Conservation (phyloP, 2,113 vertebrate genomes). For the Empidonax alnorum region DNA sequence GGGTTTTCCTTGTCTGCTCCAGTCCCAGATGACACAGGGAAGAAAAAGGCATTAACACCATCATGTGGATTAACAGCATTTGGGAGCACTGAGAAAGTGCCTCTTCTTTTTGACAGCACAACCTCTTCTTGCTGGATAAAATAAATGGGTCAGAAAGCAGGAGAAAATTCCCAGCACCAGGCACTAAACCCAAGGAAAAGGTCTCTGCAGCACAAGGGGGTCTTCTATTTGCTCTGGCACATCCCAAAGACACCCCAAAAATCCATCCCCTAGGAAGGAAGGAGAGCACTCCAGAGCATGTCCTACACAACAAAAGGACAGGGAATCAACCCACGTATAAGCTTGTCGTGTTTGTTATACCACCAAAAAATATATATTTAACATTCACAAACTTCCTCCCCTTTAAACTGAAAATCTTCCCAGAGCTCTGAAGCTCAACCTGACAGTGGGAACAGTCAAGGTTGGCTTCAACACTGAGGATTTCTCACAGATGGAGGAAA, state of each 20-base stretch:
- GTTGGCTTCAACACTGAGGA: not conserved
- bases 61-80: not conserved
- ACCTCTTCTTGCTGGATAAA: not conserved
- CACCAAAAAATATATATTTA: not conserved
- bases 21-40: not conserved
- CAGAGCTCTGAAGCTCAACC: not conserved
- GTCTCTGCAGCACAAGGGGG: not conserved
- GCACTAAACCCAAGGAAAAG: not conserved
- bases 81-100: not conserved
- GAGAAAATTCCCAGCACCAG: not conserved
- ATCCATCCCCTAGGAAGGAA: not conserved
- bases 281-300: not conserved
- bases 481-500: not conserved
- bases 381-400: not conserved
- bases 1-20: not conserved
- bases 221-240: constrained; percentile 1
- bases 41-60: not conserved
- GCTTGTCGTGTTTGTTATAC: not conserved
- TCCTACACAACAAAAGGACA: not conserved
- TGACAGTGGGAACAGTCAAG: not conserved
- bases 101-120: not conserved
- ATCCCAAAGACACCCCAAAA: not conserved
- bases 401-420: not conserved
- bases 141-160: not conserved
- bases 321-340: not conserved